A percentile compares a stretch with the other conserved stretches of the same genome.
Evolutionary conservation across 2,888 invertebrate genomes (phyloP).

Genomic region (Galeopsomyia nigrocyanea): DNA sequence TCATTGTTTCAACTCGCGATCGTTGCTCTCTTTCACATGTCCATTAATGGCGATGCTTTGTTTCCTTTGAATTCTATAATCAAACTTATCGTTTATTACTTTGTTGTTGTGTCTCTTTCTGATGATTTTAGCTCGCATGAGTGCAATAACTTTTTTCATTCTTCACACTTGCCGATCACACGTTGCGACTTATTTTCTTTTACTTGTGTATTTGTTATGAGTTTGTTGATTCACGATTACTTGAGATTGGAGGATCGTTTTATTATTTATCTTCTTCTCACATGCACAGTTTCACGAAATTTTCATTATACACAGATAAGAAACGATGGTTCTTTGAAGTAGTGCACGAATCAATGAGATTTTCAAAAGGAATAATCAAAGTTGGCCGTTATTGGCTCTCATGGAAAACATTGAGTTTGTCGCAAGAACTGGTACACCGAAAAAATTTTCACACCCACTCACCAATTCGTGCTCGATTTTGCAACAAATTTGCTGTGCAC

Average conservation of each 20-base stretch:
- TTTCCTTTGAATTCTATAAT: slow-evolving; percentile 33
- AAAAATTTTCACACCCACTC: background rate
- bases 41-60: slow-evolving; percentile 27
- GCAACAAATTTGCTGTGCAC: background rate
- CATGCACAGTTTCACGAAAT: slow-evolving; percentile 1
- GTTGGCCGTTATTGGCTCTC: slow-evolving; percentile 43
- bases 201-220: background rate
- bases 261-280: slow-evolving; percentile 6
- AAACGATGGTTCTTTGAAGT: background rate
- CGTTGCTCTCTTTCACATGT: background rate
- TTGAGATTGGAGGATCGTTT: background rate
- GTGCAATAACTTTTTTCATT: slow-evolving; percentile 12
- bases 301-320: slow-evolving; percentile 3
- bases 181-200: slow-evolving; percentile 1
- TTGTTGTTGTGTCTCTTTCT: background rate
- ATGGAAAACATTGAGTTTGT: slow-evolving; percentile 9
- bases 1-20: slow-evolving; percentile 65
- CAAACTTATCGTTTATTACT: slow-evolving; percentile 16
- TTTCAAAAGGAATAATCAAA: slow-evolving; percentile 32
- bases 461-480: background rate
- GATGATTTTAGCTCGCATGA: slow-evolving; percentile 29
- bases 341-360: background rate
- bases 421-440: background rate
- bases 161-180: background rate
- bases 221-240: background rate